These are phyloP conservation scores for Gallinago undulata DNA, from an alignment of 2,113 vertebrate species.

Conservation along the genomic window DNA sequence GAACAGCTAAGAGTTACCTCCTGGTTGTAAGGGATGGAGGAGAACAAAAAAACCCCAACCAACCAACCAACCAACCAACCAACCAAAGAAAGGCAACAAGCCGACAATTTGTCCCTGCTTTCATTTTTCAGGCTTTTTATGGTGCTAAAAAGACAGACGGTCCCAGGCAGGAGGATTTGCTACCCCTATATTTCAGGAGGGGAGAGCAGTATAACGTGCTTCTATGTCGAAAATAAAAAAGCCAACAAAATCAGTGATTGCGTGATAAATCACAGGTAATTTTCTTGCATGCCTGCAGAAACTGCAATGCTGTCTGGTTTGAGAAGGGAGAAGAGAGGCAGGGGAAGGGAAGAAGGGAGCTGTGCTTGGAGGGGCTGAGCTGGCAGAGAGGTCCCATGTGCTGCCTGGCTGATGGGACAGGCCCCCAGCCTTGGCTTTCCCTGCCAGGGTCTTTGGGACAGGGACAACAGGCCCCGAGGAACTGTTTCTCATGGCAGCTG, in stretches of 20 bases:
- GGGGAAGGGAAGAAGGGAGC: background rate
- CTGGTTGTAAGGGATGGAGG: background rate
- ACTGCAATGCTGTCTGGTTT: background rate
- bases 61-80: background rate
- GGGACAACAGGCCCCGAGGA: background rate
- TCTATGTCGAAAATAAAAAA: constrained; percentile 39
- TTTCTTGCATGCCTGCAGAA: background rate
- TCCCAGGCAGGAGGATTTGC: constrained; percentile 31
- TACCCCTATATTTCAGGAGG: constrained; percentile 23
- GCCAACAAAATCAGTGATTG: constrained; percentile 1
- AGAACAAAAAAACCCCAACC: background rate
- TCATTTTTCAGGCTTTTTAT: constrained; percentile 17
- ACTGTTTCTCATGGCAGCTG: background rate
- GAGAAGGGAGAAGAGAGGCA: background rate
- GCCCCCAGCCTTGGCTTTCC: background rate
- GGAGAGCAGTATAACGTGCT: background rate
- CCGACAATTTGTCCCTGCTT: background rate
- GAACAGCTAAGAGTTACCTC: background rate
- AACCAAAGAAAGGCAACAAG: background rate
- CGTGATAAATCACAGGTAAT: constrained; percentile 51
- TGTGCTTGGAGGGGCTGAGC: accelerated
- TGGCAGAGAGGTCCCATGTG: background rate
- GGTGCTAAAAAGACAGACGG: background rate
- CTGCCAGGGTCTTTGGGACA: background rate
- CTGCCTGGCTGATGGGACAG: background rate